Evolutionary conservation across 2,888 invertebrate species (phyloP).

Genomic region (Entomobrya multifasciata): DNA sequence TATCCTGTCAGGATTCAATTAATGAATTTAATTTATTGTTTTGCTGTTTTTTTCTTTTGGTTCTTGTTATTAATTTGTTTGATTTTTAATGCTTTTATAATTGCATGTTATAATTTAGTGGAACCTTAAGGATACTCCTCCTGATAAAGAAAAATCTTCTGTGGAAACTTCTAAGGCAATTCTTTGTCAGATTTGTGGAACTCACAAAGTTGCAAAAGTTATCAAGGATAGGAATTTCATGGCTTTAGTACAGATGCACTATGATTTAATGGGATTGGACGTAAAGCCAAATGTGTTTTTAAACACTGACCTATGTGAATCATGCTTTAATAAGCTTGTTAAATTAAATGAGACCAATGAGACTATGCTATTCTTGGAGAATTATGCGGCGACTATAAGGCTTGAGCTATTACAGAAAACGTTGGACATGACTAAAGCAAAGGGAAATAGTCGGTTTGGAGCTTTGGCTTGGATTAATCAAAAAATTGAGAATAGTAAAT

Average conservation of each 20-base stretch:
- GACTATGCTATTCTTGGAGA: constrained; percentile 7
- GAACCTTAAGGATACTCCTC: background rate
- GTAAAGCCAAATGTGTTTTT: constrained; percentile 38
- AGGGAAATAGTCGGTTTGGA: background rate
- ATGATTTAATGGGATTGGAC: constrained; percentile 21
- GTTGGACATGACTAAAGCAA: constrained; percentile 4
- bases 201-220: background rate
- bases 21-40: background rate
- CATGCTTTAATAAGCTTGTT: constrained; percentile 32
- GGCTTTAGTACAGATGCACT: constrained; percentile 37
- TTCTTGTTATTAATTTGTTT: background rate
- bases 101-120: constrained; percentile 15
- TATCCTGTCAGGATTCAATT: background rate
- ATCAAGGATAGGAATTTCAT: constrained; percentile 5
- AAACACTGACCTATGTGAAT: constrained; percentile 17
- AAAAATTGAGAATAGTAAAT: constrained; percentile 38
- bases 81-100: background rate
- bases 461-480: constrained; percentile 13
- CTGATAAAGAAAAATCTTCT: background rate
- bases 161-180: background rate
- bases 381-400: background rate
- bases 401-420: constrained; percentile 33
- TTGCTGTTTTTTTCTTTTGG: background rate
- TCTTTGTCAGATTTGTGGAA: constrained; percentile 38
- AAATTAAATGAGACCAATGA: constrained; percentile 26